Evolutionary conservation across 2,888 invertebrate species (phyloP).

Genomic region (Apodemia zela): DNA sequence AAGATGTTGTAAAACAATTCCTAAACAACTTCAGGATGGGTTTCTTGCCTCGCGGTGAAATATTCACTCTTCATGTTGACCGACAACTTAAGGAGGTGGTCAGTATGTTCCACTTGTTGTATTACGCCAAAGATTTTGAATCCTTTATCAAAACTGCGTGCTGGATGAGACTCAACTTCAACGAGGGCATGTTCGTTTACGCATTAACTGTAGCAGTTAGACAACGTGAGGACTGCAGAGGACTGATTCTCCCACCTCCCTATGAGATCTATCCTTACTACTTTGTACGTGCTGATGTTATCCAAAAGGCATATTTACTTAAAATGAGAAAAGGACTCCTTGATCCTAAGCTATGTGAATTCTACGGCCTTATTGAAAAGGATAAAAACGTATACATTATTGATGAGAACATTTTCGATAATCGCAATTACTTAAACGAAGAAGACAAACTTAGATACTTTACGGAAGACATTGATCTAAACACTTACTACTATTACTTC

Average conservation of each 20-base stretch:
- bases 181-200: slow-evolving; percentile 81
- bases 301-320: slow-evolving; percentile 76
- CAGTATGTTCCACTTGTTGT: slow-evolving; percentile 74
- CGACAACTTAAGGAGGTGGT: slow-evolving; percentile 74
- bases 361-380: slow-evolving; percentile 71
- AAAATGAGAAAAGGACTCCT: slow-evolving; percentile 72
- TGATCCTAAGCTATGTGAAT: slow-evolving; percentile 71
- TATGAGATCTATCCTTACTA: slow-evolving; percentile 83
- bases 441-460: slow-evolving; percentile 83
- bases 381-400: slow-evolving; percentile 80
- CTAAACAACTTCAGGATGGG: slow-evolving; percentile 74
- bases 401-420: slow-evolving; percentile 83
- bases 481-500: slow-evolving; percentile 82
- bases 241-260: slow-evolving; percentile 75
- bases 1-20: slow-evolving; percentile 80
- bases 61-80: slow-evolving; percentile 72
- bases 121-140: slow-evolving; percentile 74
- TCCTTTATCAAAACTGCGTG: slow-evolving; percentile 73
- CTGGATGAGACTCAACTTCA: slow-evolving; percentile 74
- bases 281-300: slow-evolving; percentile 84
- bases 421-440: slow-evolving; percentile 69
- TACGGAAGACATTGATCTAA: slow-evolving; percentile 83
- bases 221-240: slow-evolving; percentile 73
- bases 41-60: slow-evolving; percentile 76
- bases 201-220: slow-evolving; percentile 74